These are phyloP conservation scores for Creontiades dilutus DNA, from an alignment of 2,888 invertebrate species.

Conservation along the genomic window DNA sequence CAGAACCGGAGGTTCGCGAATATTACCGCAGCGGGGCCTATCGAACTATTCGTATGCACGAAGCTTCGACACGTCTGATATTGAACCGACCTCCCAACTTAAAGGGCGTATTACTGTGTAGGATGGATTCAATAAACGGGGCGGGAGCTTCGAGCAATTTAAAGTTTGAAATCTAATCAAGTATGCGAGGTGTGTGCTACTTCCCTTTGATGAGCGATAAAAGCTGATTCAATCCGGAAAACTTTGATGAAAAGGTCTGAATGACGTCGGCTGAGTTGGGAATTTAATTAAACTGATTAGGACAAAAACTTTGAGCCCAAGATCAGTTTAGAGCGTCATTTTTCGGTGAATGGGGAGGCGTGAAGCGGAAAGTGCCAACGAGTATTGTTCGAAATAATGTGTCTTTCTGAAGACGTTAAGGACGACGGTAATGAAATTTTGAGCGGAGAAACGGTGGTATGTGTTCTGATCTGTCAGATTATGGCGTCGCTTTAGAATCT, in stretches of 20 bases:
- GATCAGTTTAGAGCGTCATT: conserved; percentile 48
- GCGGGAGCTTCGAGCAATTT: conserved; percentile 56
- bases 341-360: conserved; percentile 6
- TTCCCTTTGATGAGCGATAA: conserved; percentile 68
- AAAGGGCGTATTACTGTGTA: conserved; percentile 34
- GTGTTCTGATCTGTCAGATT: too few relatives aligned
- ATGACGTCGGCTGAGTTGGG: conserved; percentile 51
- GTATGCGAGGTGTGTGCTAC: conserved; percentile 65
- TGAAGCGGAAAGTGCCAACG: too few relatives aligned
- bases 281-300: conserved; percentile 68
- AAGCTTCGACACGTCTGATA: not conserved
- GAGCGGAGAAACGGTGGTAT: too few relatives aligned
- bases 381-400: too few relatives aligned
- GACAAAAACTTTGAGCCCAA: conserved; percentile 49
- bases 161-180: conserved; percentile 65
- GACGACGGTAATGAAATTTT: too few relatives aligned
- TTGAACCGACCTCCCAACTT: not conserved
- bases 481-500: too few relatives aligned
- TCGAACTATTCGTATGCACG: conserved; percentile 45
- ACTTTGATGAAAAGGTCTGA: conserved; percentile 54
- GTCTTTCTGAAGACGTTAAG: too few relatives aligned
- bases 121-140: conserved; percentile 61
- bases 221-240: conserved; percentile 49
- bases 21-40: not conserved
- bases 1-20: not conserved